phyloP scores from a whole-genome alignment of 2,888 invertebrate genomes.

The Auanema freiburgensis region DNA sequence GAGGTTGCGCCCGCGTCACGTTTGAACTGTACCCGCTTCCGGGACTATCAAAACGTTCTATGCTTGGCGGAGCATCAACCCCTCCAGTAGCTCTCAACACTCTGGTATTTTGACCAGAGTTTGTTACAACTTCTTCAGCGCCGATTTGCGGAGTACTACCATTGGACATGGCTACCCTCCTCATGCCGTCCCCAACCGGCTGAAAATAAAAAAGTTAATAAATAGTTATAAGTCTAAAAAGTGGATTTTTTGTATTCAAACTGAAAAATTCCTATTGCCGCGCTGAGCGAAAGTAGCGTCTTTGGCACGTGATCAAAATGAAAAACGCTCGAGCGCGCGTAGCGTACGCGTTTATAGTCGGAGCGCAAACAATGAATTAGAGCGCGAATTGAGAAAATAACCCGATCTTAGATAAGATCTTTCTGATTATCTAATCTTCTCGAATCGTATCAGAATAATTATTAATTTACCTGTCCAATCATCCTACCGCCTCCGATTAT shows the following conservation, averaged over 20 bases:
- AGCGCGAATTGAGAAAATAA: neutral
- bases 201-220: conserved; percentile 18
- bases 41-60: conserved; percentile 3
- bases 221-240: neutral
- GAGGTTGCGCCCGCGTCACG: too few species aligned
- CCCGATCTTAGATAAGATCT: neutral
- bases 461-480: neutral
- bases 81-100: neutral
- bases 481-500: conserved; percentile 24
- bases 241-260: neutral
- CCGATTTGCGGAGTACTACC: conserved; percentile 7
- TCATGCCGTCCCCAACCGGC: conserved; percentile 31
- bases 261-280: too few species aligned
- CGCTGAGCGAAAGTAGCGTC: neutral
- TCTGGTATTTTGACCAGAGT: neutral
- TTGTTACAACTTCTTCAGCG: conserved; percentile 28
- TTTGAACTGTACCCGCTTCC: too few species aligned
- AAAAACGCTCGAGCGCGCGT: neutral
- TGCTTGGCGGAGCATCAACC: conserved; percentile 11
- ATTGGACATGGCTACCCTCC: conserved; percentile 1
- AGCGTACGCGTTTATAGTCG: neutral
- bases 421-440: neutral
- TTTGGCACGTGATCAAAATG: conserved; percentile 3
- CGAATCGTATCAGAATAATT: conserved; percentile 1
- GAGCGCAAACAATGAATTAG: neutral